Base-by-base conservation (phyloP, 2,888 invertebrate species). In the Standfussiana lucernea region DNA sequence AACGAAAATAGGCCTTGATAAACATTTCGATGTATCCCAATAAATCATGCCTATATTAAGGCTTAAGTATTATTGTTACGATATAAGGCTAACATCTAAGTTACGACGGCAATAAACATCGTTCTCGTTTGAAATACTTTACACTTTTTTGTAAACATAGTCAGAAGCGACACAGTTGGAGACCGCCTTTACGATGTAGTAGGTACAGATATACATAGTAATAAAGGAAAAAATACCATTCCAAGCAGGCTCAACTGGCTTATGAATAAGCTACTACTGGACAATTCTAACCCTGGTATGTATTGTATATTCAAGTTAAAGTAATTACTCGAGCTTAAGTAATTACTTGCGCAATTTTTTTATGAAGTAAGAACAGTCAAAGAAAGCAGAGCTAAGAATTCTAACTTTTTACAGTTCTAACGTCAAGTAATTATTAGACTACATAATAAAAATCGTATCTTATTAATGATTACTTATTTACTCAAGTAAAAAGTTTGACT, bases 81-180 rank as follows among this genome's bases (percentile, higher is more conserved):
- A 59, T 72, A 45, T 56, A 62, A 65, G 66, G 61, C 21, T 50
- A 37, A 70, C 66, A 56, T 42, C 47, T 53, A 59, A 71, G 62
- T 71, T 71, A 72, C 62, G 24, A 72, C 45, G 13, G 32, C 35
- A n/a, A 71, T 68, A 72, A 71, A 83, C 21, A 68, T 65, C 11
- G 53, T 1, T 50, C 65, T 37, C 42, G 66, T 32, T 37, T 69
- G 15, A 69, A 84, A 67, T 71, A 50, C 8, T 76, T 77, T 65
- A 83, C 73, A 83, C 73, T 65, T 81, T 81, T 77, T 85, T 83
- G 24, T 69, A 61, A 66, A 42, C 28, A 67, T 47, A n/a, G 61
- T 15, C 37, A 69, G 62, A 56, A 84, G 71, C 64, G 59, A 50
- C 73, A 37, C 53, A 61, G 77, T 65, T 47, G 62, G 82, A 71